phyloP scores from a whole-genome alignment of 1,140 invertebrate species.

The Pomacea maculata region DNA sequence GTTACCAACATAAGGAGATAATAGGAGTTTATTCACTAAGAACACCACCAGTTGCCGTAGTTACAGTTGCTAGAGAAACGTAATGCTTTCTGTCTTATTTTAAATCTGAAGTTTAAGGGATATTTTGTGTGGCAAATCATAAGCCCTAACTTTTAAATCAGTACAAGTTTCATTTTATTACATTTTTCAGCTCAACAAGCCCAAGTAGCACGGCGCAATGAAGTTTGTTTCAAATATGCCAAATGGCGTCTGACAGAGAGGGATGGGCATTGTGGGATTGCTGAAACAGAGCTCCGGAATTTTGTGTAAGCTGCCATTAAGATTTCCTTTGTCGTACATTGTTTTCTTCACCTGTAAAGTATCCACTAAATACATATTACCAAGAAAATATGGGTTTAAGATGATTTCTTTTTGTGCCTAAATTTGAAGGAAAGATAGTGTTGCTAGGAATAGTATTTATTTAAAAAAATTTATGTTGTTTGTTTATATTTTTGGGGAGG shows the following conservation, averaged over 20 bases:
- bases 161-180: too few species aligned
- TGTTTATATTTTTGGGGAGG: too few species aligned
- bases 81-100: too few species aligned
- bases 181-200: conserved; percentile 48
- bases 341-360: neutral
- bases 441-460: too few species aligned
- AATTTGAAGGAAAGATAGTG: neutral
- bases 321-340: neutral
- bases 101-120: too few species aligned
- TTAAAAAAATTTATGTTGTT: too few species aligned
- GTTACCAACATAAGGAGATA: too few species aligned
- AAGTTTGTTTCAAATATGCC: conserved; percentile 99
- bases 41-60: too few species aligned
- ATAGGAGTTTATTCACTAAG: too few species aligned
- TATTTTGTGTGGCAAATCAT: too few species aligned
- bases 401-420: neutral
- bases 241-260: conserved; percentile 97
- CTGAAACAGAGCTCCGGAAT: conserved; percentile 93
- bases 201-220: conserved; percentile 85
- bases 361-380: neutral
- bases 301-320: conserved; percentile 78
- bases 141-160: too few species aligned
- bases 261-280: conserved; percentile 96
- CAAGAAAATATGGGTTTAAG: neutral
- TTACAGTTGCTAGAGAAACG: too few species aligned